Conservation (phyloP, 2,113 vertebrate species). For the Prionailurus viverrinus region DNA sequence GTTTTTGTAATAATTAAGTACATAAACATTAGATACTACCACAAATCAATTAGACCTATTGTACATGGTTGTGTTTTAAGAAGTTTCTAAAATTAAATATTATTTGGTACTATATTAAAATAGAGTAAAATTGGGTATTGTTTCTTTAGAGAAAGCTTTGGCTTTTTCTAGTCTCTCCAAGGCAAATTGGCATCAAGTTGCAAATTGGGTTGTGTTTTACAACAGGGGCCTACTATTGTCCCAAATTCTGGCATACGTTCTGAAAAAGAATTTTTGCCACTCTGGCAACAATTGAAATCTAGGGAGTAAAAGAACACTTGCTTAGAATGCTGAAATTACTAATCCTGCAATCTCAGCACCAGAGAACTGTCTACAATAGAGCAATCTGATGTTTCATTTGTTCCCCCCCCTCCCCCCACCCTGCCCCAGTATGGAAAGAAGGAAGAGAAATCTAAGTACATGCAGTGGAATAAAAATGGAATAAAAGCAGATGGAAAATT, state of each 20-base stretch:
- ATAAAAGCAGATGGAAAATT: not conserved
- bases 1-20: not conserved
- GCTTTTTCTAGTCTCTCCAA: not conserved
- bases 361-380: not conserved
- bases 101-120: constrained; percentile 23
- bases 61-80: not conserved
- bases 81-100: not conserved
- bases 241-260: not conserved
- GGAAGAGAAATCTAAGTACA: not conserved
- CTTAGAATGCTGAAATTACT: not conserved
- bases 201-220: not conserved
- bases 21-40: not conserved
- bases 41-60: not conserved
- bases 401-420: not conserved
- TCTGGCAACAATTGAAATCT: not conserved
- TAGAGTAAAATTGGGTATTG: not conserved
- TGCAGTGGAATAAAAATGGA: not conserved
- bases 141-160: constrained; percentile 24
- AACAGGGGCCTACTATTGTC: not conserved
- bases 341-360: not conserved
- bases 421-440: not conserved
- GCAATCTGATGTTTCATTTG: not conserved
- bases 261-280: not conserved
- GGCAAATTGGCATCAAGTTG: not conserved
- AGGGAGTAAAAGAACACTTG: not conserved